Evolutionary conservation across 2,888 invertebrate species (phyloP).

Genomic region (Mantis religiosa): DNA sequence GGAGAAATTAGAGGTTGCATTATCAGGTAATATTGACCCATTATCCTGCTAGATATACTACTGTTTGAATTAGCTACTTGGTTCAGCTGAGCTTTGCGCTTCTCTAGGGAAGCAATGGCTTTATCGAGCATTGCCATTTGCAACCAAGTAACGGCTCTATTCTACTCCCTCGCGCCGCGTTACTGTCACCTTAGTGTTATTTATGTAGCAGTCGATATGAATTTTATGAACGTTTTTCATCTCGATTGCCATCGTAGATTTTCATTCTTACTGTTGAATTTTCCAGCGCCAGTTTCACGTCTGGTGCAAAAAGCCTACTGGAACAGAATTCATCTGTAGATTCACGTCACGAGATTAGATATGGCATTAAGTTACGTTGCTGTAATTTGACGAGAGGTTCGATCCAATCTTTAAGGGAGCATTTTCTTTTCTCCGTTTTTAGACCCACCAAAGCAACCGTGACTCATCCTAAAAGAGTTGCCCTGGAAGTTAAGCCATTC

Average conservation of each 20-base stretch:
- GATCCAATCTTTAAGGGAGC: background rate
- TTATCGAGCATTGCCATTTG: background rate
- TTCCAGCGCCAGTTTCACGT: background rate
- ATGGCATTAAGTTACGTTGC: background rate
- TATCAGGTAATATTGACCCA: too few relatives aligned
- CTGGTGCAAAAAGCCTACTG: too few relatives aligned
- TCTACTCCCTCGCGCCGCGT: background rate
- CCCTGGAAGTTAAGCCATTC: background rate
- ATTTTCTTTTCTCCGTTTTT: background rate
- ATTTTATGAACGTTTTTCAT: background rate
- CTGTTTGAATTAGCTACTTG: too few relatives aligned
- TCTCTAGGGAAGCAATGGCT: background rate
- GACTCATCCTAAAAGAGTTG: background rate
- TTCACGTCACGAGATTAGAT: background rate
- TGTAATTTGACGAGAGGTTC: background rate
- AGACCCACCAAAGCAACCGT: background rate
- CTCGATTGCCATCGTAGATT: background rate
- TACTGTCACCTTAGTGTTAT: background rate
- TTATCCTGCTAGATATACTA: too few relatives aligned
- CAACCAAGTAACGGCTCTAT: background rate
- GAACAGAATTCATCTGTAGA: background rate
- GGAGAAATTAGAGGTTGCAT: too few relatives aligned
- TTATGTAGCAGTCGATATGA: background rate
- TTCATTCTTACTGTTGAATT: background rate
- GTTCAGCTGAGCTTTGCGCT: too few relatives aligned